Evolutionary conservation across 2,797 vertebrate species (phyloP).

Genomic region (Petrocephalus schoutedeni): DNA sequence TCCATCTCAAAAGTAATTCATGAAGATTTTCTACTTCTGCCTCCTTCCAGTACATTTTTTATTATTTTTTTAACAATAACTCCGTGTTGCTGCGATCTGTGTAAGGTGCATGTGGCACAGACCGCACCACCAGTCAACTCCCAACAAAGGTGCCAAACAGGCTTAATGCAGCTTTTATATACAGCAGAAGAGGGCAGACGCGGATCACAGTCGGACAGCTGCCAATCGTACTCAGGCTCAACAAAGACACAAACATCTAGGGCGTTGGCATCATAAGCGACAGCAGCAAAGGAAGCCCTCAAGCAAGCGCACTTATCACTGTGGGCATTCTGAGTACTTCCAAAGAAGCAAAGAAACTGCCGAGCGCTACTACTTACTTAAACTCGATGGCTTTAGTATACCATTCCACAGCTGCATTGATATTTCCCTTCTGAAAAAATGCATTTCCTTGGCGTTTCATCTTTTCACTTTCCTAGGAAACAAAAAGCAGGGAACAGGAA

Average conservation of each 20-base stretch:
- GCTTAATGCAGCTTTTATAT: background rate
- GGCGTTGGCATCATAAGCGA: background rate
- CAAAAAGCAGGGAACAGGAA: background rate
- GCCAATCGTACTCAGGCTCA: background rate
- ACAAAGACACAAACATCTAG: background rate
- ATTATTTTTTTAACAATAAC: background rate
- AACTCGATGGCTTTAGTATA: slow-evolving; percentile 77
- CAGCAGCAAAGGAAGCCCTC: too few relatives aligned
- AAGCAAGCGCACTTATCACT: background rate
- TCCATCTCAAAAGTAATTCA: background rate
- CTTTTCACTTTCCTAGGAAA: slow-evolving; percentile 70
- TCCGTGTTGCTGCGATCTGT: background rate
- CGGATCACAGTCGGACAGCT: background rate
- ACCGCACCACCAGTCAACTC: background rate
- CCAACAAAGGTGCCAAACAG: background rate
- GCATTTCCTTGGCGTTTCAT: slow-evolving; percentile 79
- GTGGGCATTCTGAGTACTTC: background rate
- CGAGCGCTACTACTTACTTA: slow-evolving; percentile 65
- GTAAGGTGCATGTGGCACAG: background rate
- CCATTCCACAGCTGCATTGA: slow-evolving; percentile 66
- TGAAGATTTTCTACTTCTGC: background rate
- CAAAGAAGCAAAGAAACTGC: background rate
- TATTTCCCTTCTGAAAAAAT: slow-evolving; percentile 67
- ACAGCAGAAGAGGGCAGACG: background rate
- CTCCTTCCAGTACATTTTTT: background rate